Evolutionary conservation across 2,113 vertebrate genomes (phyloP), one percentile per base, ranked within the genome.

Genomic region (Sula dactylatra): DNA sequence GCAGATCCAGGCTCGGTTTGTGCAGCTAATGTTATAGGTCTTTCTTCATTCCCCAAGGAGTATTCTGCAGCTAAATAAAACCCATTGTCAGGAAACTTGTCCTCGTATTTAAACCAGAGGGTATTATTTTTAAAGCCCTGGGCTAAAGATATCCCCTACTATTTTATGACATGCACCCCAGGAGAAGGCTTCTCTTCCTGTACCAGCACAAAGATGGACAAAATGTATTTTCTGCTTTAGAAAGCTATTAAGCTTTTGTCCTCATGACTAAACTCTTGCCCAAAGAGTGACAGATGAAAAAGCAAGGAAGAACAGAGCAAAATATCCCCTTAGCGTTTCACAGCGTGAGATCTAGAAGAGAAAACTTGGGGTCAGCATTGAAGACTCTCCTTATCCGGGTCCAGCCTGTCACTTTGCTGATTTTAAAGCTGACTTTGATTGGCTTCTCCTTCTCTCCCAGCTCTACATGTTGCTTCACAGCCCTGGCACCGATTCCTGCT

Each of bases 401-500:
- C 81, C 64, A 95, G 62, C 52, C 32, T 54, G 66, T 36, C 83
- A 67, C 65, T 82, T 64, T 76, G 56, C 44, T 3, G 10, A 18
- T 90, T 90, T 89, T 88, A 76, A 72, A 93, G 66, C 42, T 87
- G 34, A 42, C 61, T 88, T 67, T 87, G 54, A n/a, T 61, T 72
- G 59, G 38, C 50, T 93, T 93, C 55, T 95, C 42, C 79, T 88
- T 94, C 80, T 97, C 77, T 95, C 36, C 18, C 92, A 99, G 99
- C 98, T 42, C 96, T 96, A 45, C 98, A 99, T 7, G 96, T 98
- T 90, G 97, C 95, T 91, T 98, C 98, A 72, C 99, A 99, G 95
- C 99, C 99, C 1, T 99, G 99, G 99, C 98, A 97, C 96, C 97
- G 98, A 38, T 99, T 99, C 97, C 96, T 99, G 92, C 97, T 99